phyloP scores from a whole-genome alignment of 2,113 vertebrate species.

The Athene noctua region DNA sequence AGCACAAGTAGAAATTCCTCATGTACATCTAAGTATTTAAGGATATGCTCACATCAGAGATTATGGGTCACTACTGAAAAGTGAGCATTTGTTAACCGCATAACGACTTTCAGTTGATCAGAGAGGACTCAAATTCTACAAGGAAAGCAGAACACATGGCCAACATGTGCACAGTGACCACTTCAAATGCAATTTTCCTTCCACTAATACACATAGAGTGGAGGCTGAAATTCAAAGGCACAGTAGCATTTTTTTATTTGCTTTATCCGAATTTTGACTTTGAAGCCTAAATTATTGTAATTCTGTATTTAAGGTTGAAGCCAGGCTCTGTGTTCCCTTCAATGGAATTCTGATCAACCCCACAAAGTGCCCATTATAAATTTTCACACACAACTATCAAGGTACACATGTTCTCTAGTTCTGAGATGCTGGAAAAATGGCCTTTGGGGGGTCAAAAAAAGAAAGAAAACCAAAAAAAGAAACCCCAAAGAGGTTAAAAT shows the following conservation, averaged over 20 bases:
- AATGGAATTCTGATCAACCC: background rate
- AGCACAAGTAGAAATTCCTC: background rate
- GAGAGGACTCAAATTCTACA: background rate
- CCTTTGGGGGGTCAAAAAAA: background rate
- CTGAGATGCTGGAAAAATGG: background rate
- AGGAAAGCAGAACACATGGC: background rate
- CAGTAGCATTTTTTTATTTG: background rate
- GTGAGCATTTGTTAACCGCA: background rate
- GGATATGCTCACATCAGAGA: background rate
- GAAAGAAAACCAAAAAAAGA: background rate
- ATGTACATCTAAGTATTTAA: background rate
- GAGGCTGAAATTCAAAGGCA: conserved; percentile 10
- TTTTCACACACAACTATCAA: background rate
- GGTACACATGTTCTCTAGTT: background rate
- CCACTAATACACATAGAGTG: background rate
- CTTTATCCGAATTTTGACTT: background rate
- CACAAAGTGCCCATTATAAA: background rate
- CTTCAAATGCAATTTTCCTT: background rate
- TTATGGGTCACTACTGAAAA: background rate
- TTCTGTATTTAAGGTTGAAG: background rate
- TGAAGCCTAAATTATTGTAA: conserved; percentile 18
- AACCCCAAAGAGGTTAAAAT: background rate
- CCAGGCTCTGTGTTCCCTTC: background rate
- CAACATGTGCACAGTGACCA: background rate
- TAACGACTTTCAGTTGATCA: background rate